Evolutionary conservation across 2,797 vertebrate species (phyloP), one percentile per base, ranked within the genome.

Genomic region (Netta rufina): DNA sequence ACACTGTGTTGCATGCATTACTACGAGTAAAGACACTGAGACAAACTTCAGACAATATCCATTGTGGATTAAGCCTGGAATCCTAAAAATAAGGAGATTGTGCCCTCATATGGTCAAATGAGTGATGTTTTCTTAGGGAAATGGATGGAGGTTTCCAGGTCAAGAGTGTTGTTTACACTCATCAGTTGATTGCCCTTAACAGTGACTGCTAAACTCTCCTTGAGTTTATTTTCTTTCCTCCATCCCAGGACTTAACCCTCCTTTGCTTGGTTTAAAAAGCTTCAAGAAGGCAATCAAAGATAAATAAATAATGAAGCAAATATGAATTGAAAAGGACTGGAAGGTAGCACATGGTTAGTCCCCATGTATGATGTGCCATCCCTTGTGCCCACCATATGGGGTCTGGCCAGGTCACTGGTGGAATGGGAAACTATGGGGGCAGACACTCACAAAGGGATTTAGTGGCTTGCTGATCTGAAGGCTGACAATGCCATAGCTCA

Each of bases 51-150:
- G 12, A 47, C 19, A 30, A 28, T 4, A 64, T 84, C 75, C 87
- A 16, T 7, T 9, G 71, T 49, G 73, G 62, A 69, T 62, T 9
- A 20, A 0, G 2, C 41, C 4, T 9, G 51, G 64, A 62, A 60
- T 54, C 41, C 54, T 51, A 96, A 95, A 95, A 90, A 53, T 93
- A 24, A 82, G 87, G 95, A 89, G 85, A 95, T 38, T 95, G 89
- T 97, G 96, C 96, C 96, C 96, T 94, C 95, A 21, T 45, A 95
- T 93, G 95, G 96, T 5, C 56, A 80, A 83, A 89, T 20, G 24
- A 73, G 82, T 16, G 74, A 88, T 32, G 90, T 58, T 90, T 90
- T 75, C 60, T 41, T 36, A 56, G 27, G n/a, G 67, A 7, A 25
- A 36, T n/a, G 19, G 74, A 61, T 20, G 17, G 49, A 81, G 77